Percentiles rank a stretch among this genome's conserved stretches.
phyloP scores from a whole-genome alignment of 2,888 invertebrate genomes.

The Colostygia pectinataria region DNA sequence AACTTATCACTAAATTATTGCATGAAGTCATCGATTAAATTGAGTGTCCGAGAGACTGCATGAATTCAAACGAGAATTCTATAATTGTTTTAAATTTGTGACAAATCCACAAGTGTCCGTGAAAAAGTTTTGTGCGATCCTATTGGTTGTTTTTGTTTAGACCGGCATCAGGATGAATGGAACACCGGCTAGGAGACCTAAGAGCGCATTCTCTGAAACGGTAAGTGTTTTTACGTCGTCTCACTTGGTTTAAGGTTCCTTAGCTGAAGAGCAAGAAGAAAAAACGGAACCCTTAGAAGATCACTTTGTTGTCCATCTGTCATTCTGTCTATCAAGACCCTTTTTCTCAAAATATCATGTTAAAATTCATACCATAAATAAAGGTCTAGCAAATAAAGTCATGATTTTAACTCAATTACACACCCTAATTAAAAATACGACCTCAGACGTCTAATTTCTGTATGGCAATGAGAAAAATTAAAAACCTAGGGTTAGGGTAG shows the following conservation, averaged over 20 bases:
- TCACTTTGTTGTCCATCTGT: too few relatives aligned
- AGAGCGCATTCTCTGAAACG: slow-evolving; percentile 77
- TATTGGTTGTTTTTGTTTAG: slow-evolving; percentile 65
- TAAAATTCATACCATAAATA: too few relatives aligned
- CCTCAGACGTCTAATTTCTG: too few relatives aligned
- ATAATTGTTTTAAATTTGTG: slow-evolving; percentile 20
- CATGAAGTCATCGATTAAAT: slow-evolving; percentile 80
- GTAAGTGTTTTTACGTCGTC: slow-evolving; percentile 30
- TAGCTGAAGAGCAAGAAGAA: too few relatives aligned
- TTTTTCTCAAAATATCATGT: too few relatives aligned
- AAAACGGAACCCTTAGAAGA: too few relatives aligned
- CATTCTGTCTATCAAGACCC: too few relatives aligned
- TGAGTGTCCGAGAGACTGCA: slow-evolving; percentile 47
- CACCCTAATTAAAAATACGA: too few relatives aligned
- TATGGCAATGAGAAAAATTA: too few relatives aligned
- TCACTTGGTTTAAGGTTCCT: not conserved
- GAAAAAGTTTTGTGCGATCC: slow-evolving; percentile 71
- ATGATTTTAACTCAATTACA: too few relatives aligned
- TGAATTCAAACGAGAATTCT: slow-evolving; percentile 27
- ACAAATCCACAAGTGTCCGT: slow-evolving; percentile 75
- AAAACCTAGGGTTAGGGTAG: too few relatives aligned
- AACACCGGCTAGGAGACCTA: slow-evolving; percentile 73
- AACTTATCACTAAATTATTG: slow-evolving; percentile 77
- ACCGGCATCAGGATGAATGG: slow-evolving; percentile 73
- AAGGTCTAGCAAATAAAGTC: too few relatives aligned